Evolutionary conservation across 1,140 invertebrate species (phyloP).

Genomic region (Lepidurus arcticus): DNA sequence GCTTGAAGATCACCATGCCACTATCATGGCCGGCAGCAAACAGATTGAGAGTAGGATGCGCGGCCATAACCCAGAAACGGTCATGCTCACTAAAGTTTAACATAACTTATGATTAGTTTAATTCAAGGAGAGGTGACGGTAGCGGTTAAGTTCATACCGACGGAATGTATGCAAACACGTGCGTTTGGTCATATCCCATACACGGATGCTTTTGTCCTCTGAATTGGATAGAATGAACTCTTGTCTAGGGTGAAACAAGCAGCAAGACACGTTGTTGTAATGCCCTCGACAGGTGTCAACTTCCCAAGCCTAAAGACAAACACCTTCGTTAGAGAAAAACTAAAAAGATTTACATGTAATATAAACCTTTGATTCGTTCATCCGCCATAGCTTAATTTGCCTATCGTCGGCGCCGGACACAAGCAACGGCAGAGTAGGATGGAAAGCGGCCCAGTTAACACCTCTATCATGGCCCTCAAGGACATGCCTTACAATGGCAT

Average conservation of each 20-base stretch:
- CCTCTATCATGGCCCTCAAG: conserved; percentile 95
- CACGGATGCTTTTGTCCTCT: conserved; percentile 95
- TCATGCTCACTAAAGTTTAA: conserved; percentile 69
- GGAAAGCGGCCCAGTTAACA: conserved; percentile 98
- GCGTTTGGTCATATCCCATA: conserved; percentile 98
- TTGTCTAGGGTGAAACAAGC: conserved; percentile 93
- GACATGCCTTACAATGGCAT: conserved; percentile 96
- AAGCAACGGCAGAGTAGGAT: conserved; percentile 89
- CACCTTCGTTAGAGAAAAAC: conserved; percentile 23
- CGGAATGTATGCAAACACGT: conserved; percentile 94
- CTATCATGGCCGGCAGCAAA: conserved; percentile 80
- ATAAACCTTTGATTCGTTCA: conserved; percentile 86
- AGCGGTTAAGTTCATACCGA: conserved; percentile 44
- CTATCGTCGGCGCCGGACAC: conserved; percentile 97
- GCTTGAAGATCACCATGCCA: conserved; percentile 76
- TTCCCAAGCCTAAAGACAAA: conserved; percentile 70
- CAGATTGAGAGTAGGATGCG: conserved; percentile 66
- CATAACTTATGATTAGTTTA: neutral
- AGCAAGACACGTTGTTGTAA: conserved; percentile 98
- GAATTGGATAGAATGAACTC: conserved; percentile 96
- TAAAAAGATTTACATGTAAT: conserved; percentile 14
- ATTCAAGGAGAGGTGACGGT: neutral
- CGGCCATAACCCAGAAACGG: conserved; percentile 90
- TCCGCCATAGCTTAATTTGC: conserved; percentile 96
- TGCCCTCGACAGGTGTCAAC: conserved; percentile 98